Evolutionary conservation across 2,888 invertebrate genomes (phyloP).

Genomic region (Limnephilus lunatus): DNA sequence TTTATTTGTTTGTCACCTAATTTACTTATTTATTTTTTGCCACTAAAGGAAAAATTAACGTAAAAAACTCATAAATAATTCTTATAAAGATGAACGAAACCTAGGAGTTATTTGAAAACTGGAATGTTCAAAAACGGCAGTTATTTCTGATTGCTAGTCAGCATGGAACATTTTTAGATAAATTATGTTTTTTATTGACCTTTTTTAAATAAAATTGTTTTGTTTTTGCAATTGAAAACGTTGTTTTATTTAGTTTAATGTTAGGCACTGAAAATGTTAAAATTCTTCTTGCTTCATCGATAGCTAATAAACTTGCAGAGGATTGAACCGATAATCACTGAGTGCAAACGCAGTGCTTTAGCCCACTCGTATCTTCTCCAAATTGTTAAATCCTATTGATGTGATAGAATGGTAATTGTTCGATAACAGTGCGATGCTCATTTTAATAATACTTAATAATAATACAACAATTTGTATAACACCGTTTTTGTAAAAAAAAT

Average conservation of each 20-base stretch:
- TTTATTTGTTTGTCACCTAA: neutral
- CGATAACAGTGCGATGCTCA: no score
- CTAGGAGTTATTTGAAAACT: neutral
- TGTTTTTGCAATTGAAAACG: neutral
- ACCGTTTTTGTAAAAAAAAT: no score
- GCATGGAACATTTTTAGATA: neutral
- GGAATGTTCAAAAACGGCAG: neutral
- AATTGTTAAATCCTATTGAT: no score
- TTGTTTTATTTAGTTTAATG: neutral
- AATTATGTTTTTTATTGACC: neutral
- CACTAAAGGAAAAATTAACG: neutral
- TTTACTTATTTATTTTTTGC: neutral
- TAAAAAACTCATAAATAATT: neutral
- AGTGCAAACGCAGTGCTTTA: neutral
- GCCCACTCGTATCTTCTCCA: no score
- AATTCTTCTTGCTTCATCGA: no score
- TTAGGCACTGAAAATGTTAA: no score
- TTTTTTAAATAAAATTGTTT: neutral
- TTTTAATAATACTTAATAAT: no score
- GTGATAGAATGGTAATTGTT: no score
- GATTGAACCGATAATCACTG: no score
- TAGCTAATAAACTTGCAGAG: no score
- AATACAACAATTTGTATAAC: no score
- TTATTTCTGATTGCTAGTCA: neutral
- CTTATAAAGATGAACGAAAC: neutral